A percentile compares a stretch with the other conserved stretches of the same genome.
These are phyloP conservation scores for Microtus ochrogaster DNA, from an alignment of 2,113 vertebrate genomes.

Conservation along the genomic window DNA sequence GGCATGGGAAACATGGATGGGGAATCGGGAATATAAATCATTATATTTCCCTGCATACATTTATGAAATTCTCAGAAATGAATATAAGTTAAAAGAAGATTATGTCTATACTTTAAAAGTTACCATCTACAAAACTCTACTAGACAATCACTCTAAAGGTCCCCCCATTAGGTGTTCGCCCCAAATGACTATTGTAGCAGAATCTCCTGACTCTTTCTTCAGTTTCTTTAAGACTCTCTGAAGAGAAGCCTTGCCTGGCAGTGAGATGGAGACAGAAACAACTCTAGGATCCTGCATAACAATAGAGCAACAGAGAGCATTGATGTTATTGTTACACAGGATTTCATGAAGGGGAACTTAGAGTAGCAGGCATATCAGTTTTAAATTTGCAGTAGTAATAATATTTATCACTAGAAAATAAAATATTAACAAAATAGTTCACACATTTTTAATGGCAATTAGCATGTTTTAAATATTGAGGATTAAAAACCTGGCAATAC, in stretches of 20 bases:
- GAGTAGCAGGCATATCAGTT: slow-evolving; percentile 17
- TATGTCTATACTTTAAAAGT: background rate
- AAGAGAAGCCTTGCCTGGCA: background rate
- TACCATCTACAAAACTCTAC: background rate
- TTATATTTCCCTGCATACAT: background rate
- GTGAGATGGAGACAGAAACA: background rate
- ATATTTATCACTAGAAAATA: background rate
- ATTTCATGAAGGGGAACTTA: slow-evolving; percentile 27
- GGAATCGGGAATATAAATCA: background rate
- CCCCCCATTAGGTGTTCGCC: slow-evolving; percentile 42
- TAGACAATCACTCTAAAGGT: background rate
- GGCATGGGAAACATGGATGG: background rate
- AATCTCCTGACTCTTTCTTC: background rate
- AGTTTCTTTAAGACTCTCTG: slow-evolving; percentile 12
- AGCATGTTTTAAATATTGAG: slow-evolving; percentile 63
- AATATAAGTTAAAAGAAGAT: background rate
- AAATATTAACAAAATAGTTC: slow-evolving; percentile 26
- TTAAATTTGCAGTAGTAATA: slow-evolving; percentile 59
- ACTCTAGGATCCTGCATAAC: background rate
- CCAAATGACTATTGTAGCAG: background rate
- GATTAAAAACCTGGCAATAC: background rate
- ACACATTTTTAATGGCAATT: slow-evolving; percentile 75
- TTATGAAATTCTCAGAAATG: background rate
- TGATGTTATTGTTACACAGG: background rate
- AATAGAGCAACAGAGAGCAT: background rate